A percentile compares a stretch with the other conserved stretches of the same genome.
Conservation (phyloP, 2,113 vertebrate species). For the Sisor rabdophorus region DNA sequence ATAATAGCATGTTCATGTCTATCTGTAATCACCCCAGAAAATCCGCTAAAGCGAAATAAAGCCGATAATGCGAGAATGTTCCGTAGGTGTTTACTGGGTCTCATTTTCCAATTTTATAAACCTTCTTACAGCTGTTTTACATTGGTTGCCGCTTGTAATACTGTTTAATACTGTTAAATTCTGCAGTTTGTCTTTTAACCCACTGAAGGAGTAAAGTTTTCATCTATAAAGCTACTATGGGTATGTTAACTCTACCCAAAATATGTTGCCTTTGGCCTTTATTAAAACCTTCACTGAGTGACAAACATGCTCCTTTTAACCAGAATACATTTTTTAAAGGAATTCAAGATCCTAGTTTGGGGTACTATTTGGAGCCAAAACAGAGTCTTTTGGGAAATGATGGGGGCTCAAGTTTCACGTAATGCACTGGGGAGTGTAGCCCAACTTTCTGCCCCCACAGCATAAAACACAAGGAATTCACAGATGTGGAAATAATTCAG, state of each 20-base stretch:
- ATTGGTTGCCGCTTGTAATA: constrained; percentile 31
- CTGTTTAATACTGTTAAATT: not conserved
- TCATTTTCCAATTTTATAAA: constrained; percentile 32
- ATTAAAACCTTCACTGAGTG: constrained; percentile 40
- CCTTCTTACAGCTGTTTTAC: constrained; percentile 32
- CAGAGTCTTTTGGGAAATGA: constrained; percentile 41
- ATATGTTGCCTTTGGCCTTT: constrained; percentile 40
- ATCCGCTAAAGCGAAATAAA: constrained; percentile 33
- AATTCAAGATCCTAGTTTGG: constrained; percentile 37
- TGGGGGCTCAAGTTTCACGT: constrained; percentile 45
- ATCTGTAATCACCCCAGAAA: constrained; percentile 22
- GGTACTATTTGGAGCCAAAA: constrained; percentile 27
- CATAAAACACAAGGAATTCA: constrained; percentile 50
- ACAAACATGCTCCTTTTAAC: constrained; percentile 46
- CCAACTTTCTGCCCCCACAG: constrained; percentile 41
- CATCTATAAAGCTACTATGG: constrained; percentile 36
- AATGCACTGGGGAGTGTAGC: constrained; percentile 50
- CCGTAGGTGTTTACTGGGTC: constrained; percentile 18
- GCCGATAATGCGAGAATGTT: constrained; percentile 13
- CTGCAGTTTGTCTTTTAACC: constrained; percentile 36
- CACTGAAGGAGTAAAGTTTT: constrained; percentile 23
- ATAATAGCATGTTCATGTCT: not conserved
- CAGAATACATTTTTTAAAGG: constrained; percentile 28
- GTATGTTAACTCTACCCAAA: constrained; percentile 39
- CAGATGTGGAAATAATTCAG: constrained; percentile 43